Conservation (phyloP, 2,113 vertebrate genomes). For the Laterallus jamaicensis region DNA sequence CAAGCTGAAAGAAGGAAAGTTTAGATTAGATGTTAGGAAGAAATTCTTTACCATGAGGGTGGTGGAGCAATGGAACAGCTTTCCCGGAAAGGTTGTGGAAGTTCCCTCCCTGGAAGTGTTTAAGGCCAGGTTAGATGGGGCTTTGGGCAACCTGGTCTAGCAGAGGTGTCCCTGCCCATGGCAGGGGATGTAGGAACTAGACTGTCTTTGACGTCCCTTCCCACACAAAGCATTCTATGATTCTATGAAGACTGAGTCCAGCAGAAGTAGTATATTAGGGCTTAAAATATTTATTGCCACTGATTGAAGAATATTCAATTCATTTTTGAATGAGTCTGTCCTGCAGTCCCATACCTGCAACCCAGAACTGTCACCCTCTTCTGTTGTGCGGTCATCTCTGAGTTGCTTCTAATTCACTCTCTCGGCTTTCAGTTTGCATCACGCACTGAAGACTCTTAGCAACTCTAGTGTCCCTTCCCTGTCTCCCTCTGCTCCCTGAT, state of each 20-base stretch:
- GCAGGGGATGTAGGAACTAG: too few species aligned
- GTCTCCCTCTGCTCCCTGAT: not conserved
- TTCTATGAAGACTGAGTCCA: not conserved
- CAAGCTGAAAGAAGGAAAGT: too few species aligned
- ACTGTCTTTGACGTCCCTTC: too few species aligned
- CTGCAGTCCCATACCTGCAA: not conserved
- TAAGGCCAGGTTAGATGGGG: too few species aligned
- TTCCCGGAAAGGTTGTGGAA: too few species aligned
- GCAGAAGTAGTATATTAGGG: not conserved
- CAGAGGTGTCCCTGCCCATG: too few species aligned
- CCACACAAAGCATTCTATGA: too few species aligned
- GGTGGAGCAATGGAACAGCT: too few species aligned
- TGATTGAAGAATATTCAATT: not conserved
- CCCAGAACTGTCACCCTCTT: not conserved
- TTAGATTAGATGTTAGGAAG: too few species aligned
- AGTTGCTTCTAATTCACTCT: not conserved
- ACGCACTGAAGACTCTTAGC: not conserved
- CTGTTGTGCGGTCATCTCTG: not conserved
- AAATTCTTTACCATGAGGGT: too few species aligned
- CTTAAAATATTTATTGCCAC: not conserved
- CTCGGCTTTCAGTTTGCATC: not conserved
- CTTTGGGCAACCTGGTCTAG: too few species aligned
- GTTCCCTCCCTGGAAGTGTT: too few species aligned
- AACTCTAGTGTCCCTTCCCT: not conserved
- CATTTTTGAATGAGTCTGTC: not conserved